phyloP scores from a whole-genome alignment of 2,113 vertebrate species.

The Chionomys nivalis region DNA sequence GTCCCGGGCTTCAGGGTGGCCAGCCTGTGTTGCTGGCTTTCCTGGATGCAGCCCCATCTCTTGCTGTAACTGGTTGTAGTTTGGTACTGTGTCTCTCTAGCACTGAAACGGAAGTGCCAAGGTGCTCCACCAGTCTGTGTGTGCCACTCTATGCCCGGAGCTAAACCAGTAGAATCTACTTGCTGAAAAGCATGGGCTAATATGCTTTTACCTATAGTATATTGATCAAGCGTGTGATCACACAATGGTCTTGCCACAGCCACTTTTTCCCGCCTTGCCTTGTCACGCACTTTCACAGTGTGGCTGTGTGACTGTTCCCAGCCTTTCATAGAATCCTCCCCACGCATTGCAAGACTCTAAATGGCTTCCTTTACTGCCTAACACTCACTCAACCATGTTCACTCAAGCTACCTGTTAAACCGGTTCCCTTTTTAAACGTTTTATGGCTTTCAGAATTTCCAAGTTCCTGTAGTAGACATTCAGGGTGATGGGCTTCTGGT shows the following conservation, averaged over 20 bases:
- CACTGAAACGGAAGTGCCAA: background rate
- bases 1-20: too few relatives aligned
- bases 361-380: constrained; percentile 56
- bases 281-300: background rate
- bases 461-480: constrained; percentile 3
- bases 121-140: background rate
- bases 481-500: background rate
- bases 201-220: background rate
- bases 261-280: background rate
- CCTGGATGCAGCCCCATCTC: too few relatives aligned
- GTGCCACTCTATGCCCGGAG: background rate
- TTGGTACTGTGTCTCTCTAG: background rate
- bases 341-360: background rate
- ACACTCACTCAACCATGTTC: constrained; percentile 55
- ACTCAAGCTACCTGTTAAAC: constrained; percentile 45
- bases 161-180: constrained; percentile 16
- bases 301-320: background rate
- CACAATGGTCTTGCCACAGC: background rate
- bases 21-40: background rate
- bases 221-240: background rate
- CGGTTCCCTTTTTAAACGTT: constrained; percentile 45
- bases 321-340: background rate
- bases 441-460: constrained; percentile 50
- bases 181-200: background rate
- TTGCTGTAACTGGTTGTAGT: background rate